Conservation (phyloP, 2,113 vertebrate genomes). For the Phycodurus eques region DNA sequence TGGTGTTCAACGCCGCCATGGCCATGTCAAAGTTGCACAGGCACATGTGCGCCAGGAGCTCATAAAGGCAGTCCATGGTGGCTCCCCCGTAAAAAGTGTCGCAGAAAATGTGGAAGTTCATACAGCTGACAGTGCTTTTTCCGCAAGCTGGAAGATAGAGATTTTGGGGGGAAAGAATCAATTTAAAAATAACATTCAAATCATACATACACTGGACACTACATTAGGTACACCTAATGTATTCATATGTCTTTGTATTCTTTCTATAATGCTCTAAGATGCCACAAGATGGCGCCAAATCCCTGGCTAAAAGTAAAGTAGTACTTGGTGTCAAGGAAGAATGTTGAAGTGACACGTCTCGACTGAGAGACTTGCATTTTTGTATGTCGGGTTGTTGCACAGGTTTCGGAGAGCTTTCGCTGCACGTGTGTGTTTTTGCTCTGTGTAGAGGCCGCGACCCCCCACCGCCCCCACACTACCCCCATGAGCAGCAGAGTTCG, state of each 20-base stretch:
- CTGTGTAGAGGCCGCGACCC: too few relatives aligned
- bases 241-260: background rate
- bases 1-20: constrained; percentile 51
- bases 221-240: background rate
- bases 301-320: too few relatives aligned
- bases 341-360: too few relatives aligned
- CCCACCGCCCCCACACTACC: too few relatives aligned
- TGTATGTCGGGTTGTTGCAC: too few relatives aligned
- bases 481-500: too few relatives aligned
- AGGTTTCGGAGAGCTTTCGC: too few relatives aligned
- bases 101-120: accelerated
- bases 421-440: too few relatives aligned
- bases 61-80: constrained; percentile 34
- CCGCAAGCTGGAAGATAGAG: constrained; percentile 45
- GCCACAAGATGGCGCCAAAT: too few relatives aligned
- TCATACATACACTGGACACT: background rate
- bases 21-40: background rate
- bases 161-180: background rate
- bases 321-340: too few relatives aligned
- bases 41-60: accelerated
- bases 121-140: background rate
- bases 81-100: accelerated
- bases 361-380: too few relatives aligned
- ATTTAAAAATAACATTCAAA: background rate
- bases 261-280: too few relatives aligned